Conservation (phyloP, 1,140 invertebrate species). For the Drosophila guanche region DNA sequence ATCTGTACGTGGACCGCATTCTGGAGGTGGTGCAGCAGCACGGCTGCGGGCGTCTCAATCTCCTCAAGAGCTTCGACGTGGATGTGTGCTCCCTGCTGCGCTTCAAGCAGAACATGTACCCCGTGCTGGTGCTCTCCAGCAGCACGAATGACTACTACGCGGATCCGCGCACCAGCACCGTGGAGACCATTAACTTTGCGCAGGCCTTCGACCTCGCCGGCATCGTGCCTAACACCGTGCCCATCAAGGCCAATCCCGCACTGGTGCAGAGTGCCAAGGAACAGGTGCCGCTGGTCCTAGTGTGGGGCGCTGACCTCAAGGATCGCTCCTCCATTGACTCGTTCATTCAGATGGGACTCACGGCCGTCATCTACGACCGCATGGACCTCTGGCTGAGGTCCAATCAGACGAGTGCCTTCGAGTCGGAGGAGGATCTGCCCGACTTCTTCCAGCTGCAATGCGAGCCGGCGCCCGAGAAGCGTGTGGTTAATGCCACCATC, state of each 20-base stretch:
- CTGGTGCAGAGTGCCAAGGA: conserved; percentile 90
- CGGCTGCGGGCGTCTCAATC: conserved; percentile 91
- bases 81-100: conserved; percentile 95
- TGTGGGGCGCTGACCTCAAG: conserved; percentile 97
- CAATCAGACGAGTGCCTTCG: conserved; percentile 60
- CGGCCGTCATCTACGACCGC: conserved; percentile 97
- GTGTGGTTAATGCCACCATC: conserved; percentile 56
- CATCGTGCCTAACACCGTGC: conserved; percentile 95
- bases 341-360: conserved; percentile 92
- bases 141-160: conserved; percentile 93
- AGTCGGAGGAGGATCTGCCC: conserved; percentile 66
- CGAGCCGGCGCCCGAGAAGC: conserved; percentile 17
- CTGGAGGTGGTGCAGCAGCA: conserved; percentile 91
- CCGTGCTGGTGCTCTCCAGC: conserved; percentile 95
- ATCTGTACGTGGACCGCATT: conserved; percentile 92
- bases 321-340: conserved; percentile 91
- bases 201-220: conserved; percentile 91
- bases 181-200: conserved; percentile 93
- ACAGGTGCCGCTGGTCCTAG: conserved; percentile 92
- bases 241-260: conserved; percentile 90
- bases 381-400: conserved; percentile 87
- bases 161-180: conserved; percentile 91
- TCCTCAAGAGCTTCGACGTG: conserved; percentile 97
- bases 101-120: conserved; percentile 97
- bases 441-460: conserved; percentile 77